Percentiles rank a stretch among this genome's conserved stretches.
Conservation (phyloP, 2,888 invertebrate genomes). For the Mamestra brassicae region DNA sequence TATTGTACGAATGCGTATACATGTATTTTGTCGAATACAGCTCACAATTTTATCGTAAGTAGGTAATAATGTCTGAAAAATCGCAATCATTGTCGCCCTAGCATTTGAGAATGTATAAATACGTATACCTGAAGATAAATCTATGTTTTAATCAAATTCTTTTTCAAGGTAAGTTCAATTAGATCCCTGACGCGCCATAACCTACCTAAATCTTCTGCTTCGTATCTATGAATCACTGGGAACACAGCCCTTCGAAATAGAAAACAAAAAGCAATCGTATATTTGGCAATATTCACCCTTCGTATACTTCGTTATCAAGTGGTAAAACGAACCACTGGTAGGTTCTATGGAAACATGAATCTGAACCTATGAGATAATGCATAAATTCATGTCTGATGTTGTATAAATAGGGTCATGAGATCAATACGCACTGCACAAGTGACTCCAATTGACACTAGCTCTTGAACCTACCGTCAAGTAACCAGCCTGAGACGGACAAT, state of each 20-base stretch:
- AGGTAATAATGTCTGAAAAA: constrained; percentile 51
- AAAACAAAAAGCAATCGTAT: neutral
- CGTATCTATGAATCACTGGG: neutral
- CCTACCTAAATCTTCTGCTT: neutral
- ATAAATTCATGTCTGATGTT: too few species aligned
- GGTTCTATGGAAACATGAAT: neutral
- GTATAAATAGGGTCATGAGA: neutral
- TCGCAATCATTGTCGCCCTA: constrained; percentile 27
- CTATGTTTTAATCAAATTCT: constrained; percentile 12
- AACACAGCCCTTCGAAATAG: neutral
- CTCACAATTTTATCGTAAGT: constrained; percentile 78
- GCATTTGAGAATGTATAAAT: constrained; percentile 10
- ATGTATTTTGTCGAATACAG: constrained; percentile 87
- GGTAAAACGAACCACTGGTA: neutral
- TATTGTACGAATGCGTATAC: constrained; percentile 91
- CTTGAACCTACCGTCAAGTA: too few species aligned
- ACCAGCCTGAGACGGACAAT: neutral
- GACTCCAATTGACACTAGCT: neutral
- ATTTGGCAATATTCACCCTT: constrained; percentile 7
- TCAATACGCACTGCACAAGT: neutral
- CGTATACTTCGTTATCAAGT: constrained; percentile 35
- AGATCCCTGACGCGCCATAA: constrained; percentile 40
- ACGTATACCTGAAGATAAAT: constrained; percentile 21
- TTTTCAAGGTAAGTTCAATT: neutral
- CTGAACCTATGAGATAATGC: neutral